Conservation (phyloP, 2,888 invertebrate species). For the Andrena marginata region DNA sequence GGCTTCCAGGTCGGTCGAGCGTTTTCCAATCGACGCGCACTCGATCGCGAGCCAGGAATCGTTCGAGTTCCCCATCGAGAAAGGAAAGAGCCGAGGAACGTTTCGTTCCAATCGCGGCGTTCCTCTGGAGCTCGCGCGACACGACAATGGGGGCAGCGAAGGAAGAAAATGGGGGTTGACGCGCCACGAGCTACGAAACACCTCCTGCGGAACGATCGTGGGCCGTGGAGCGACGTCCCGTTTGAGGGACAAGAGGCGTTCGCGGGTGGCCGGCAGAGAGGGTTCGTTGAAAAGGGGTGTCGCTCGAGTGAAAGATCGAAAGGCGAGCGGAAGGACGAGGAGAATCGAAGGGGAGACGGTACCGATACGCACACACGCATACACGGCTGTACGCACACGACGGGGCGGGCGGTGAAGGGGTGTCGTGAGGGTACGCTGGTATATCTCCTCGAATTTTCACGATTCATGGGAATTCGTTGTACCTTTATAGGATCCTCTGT, state of each 20-base stretch:
- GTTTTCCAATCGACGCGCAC: slow-evolving; percentile 16
- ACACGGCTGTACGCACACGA: slow-evolving; percentile 54
- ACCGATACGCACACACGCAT: slow-evolving; percentile 55
- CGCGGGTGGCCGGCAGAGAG: background rate
- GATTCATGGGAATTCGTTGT: slow-evolving; percentile 56
- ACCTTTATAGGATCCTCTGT: slow-evolving; percentile 61
- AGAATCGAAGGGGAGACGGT: background rate
- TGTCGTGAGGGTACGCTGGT: slow-evolving; percentile 55
- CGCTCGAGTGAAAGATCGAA: slow-evolving; percentile 28
- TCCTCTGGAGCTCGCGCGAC: too few relatives aligned
- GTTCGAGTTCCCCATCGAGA: background rate
- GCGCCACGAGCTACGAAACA: background rate
- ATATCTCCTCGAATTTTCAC: slow-evolving; percentile 54
- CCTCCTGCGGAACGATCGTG: background rate
- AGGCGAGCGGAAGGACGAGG: background rate
- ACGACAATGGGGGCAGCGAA: too few relatives aligned
- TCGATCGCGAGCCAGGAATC: background rate
- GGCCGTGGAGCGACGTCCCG: background rate
- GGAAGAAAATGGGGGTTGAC: background rate
- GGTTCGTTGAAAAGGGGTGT: background rate
- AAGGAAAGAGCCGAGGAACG: background rate
- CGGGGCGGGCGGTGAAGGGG: slow-evolving; percentile 27
- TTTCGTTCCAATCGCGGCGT: background rate
- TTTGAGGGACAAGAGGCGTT: background rate
- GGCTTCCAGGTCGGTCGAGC: background rate